Base-by-base conservation (phyloP, 2,797 vertebrate genomes). In the Pogoniulus pusillus region DNA sequence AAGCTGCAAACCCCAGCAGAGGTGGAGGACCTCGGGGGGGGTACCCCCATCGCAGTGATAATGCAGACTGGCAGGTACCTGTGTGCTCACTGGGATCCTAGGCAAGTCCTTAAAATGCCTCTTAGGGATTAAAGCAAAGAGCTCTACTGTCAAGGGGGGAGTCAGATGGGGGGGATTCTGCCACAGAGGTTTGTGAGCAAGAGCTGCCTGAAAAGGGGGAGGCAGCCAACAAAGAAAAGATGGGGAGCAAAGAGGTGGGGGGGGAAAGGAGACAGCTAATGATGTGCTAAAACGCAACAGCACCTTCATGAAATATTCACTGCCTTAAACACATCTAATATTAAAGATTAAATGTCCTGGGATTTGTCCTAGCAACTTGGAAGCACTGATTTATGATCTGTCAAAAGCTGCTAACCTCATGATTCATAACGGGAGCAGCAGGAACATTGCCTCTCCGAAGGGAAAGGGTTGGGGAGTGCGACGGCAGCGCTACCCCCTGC, bases 371-470 rank as follows among this genome's bases (percentile, higher is more conserved):
- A 90, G 79, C 70, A 91, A 97, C 95, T 97, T 96, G 57, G 74
- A 92, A 96, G 96, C 79, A 85, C 94, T 98, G 98, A 98, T 98
- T 98, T 98, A 98, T 96, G 97, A 97, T 97, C 97, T 98, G 98
- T 96, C 97, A 97, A 89, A 96, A 95, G 95, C 96, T 91, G 96
- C 96, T 96, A 97, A 95, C 94, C 94, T 96, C 92, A 69, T 96
- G 97, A 98, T 98, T 98, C 97, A 97, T 97, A 98, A 97, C 27
- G 26, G 89, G 59, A 95, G 91, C 92, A 4, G 95, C 92, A 87
- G 93, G 91, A 96, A 82, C 85, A 90, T 79, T 95, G 94, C 94
- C 85, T 71, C 93, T 93, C 89, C 87, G 66, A 84, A 93, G 84
- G 91, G 74, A 75, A 89, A 37, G 81, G 45, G 72, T 54, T 68